Conservation (phyloP, 2,888 invertebrate genomes). For the Clivina fossor region DNA sequence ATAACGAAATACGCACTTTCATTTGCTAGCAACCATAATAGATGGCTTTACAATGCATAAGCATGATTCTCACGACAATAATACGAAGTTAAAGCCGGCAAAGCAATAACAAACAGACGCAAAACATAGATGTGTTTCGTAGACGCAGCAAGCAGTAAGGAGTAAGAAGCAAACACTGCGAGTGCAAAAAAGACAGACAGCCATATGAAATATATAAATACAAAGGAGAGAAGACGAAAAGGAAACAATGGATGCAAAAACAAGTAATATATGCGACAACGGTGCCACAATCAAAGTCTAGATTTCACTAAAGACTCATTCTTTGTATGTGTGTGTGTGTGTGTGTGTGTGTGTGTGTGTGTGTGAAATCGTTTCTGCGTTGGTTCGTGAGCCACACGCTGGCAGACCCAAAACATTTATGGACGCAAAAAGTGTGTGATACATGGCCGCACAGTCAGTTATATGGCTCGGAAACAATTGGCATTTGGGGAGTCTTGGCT, state of each 20-base stretch:
- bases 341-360: too few relatives aligned
- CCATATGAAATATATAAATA: too few relatives aligned
- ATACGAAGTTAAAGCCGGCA: too few relatives aligned
- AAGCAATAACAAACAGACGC: too few relatives aligned
- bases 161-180: too few relatives aligned
- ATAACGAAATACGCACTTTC: too few relatives aligned
- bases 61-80: too few relatives aligned
- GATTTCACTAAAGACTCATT: constrained; percentile 28
- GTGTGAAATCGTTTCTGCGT: constrained; percentile 24
- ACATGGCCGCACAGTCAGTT: constrained; percentile 40
- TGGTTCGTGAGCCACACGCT: constrained; percentile 12
- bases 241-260: constrained; percentile 24
- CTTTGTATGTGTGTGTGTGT: constrained; percentile 12
- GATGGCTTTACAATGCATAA: too few relatives aligned
- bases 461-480: constrained; percentile 43
- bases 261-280: constrained; percentile 23
- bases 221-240: constrained; percentile 4
- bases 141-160: too few relatives aligned
- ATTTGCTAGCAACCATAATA: too few relatives aligned
- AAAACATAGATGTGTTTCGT: too few relatives aligned
- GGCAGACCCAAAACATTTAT: constrained; percentile 37
- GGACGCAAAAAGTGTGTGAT: constrained; percentile 42
- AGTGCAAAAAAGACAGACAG: too few relatives aligned
- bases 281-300: constrained; percentile 26
- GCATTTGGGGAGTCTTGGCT: constrained; percentile 35